Evolutionary conservation across 2,888 invertebrate species (phyloP).

Genomic region (Eugnorisma glareosa): DNA sequence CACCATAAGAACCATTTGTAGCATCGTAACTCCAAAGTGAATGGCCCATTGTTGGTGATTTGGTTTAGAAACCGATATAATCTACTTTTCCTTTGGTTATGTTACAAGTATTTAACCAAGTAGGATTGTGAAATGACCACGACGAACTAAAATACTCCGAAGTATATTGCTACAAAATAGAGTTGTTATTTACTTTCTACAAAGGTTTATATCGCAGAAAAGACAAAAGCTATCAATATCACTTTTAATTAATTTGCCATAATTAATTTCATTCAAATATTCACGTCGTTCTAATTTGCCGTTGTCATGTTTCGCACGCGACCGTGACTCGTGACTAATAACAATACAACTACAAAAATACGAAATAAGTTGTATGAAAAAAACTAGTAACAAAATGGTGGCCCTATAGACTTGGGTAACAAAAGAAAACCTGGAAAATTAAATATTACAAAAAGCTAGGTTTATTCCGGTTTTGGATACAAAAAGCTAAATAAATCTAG

Average conservation of each 20-base stretch:
- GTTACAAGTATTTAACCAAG: not conserved
- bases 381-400: conserved; percentile 18
- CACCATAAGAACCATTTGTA: not conserved
- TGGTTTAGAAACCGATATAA: not conserved
- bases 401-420: not conserved
- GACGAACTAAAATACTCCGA: not conserved
- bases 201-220: not conserved
- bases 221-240: conserved; percentile 3
- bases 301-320: conserved; percentile 58
- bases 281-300: conserved; percentile 42
- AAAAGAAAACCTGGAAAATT: not conserved
- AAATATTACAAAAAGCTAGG: conserved; percentile 2
- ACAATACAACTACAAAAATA: conserved; percentile 16
- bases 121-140: not conserved
- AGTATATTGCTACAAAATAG: not conserved
- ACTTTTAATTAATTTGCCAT: conserved; percentile 44
- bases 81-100: not conserved
- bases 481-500: conserved; percentile 1
- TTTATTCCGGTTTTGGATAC: conserved; percentile 9
- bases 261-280: conserved; percentile 50
- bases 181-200: not conserved
- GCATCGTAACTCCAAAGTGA: not conserved
- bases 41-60: not conserved
- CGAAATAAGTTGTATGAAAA: not conserved
- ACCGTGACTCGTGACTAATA: conserved; percentile 39